phyloP scores from a whole-genome alignment of 1,140 invertebrate species.

The Acromyrmex charruanus region DNA sequence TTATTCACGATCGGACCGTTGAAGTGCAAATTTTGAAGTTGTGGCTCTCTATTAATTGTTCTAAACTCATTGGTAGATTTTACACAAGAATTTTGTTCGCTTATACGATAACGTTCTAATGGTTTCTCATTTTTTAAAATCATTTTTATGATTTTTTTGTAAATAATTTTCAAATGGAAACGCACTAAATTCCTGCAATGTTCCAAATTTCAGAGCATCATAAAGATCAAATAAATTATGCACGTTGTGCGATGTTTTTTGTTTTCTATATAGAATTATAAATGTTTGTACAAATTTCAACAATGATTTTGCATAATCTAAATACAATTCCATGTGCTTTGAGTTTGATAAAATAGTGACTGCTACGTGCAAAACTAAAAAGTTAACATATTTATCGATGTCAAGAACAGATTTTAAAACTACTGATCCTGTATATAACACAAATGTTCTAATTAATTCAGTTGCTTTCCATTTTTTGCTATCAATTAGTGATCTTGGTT shows the following conservation, averaged over 20 bases:
- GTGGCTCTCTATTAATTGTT: not conserved
- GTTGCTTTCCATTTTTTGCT: constrained; percentile 8
- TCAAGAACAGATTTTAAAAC: constrained; percentile 4
- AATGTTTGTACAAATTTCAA: not conserved
- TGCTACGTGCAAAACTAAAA: not conserved
- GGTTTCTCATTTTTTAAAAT: constrained; percentile 8
- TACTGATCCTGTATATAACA: constrained; percentile 5
- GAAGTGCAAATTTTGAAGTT: constrained; percentile 3
- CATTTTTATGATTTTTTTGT: constrained; percentile 2
- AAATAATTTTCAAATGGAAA: constrained; percentile 16
- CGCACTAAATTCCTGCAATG: constrained; percentile 7
- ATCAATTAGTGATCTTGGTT: constrained; percentile 5
- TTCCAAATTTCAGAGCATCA: not conserved
- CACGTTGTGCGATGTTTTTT: not conserved
- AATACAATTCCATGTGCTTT: constrained; percentile 9
- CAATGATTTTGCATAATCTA: constrained; percentile 6
- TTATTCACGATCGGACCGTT: constrained; percentile 10
- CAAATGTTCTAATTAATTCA: not conserved
- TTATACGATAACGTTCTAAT: constrained; percentile 21
- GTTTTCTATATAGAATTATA: not conserved
- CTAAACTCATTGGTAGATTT: not conserved
- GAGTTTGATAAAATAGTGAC: constrained; percentile 3
- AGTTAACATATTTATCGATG: not conserved
- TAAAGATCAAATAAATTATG: constrained; percentile 7
- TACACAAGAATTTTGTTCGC: constrained; percentile 4